Base-by-base conservation (phyloP, 2,113 vertebrate genomes). In the Vulpes lagopus region DNA sequence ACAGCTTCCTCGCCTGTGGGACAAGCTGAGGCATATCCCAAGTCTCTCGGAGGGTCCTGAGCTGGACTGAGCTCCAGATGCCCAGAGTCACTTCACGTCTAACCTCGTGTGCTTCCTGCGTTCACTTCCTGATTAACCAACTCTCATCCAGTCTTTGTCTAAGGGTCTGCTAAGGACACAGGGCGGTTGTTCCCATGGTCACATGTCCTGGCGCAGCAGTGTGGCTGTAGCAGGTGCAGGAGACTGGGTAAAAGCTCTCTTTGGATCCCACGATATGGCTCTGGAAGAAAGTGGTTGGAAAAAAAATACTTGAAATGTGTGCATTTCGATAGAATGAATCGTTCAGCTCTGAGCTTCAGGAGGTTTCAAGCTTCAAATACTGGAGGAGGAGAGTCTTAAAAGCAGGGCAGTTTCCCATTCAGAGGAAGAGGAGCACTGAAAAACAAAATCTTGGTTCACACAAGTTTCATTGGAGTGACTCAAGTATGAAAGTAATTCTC, bases 351-450 rank as follows among this genome's bases (percentile, higher is more conserved):
- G 90, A 53, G 35, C 43, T 69, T 69, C 19, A 11, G 64, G 55
- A 88, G 4, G 14, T 43, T 89, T 92, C 81, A 55, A 15, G n/a
- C 80, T 27, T 59, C 19, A 53, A 71, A 74, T 59, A 88, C 62
- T 74, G 90, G 55, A 93, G 94, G 53, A 25, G 59, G 51, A 96
- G 59, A 94, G 93, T 89, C 81, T 95, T 82, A 57, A 49, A 96
- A 11, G 55, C 12, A 20, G 43, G 85, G 6, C 9, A 57, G 71
- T 65, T 65, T 83, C 17, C 62, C 15, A 64, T 25, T 51, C 35
- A 60, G 43, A 92, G 22, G 59, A 14, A 65, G 23, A 62, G 22
- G 9, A 81, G n/a, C 43, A 11, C 9, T 23, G 51, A 49, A 69
- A 53, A 20, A 12, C 3, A 38, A 23, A 11, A 73, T 10, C 35